Conservation (phyloP, 2,113 vertebrate genomes). For the Ovibos moschatus region DNA sequence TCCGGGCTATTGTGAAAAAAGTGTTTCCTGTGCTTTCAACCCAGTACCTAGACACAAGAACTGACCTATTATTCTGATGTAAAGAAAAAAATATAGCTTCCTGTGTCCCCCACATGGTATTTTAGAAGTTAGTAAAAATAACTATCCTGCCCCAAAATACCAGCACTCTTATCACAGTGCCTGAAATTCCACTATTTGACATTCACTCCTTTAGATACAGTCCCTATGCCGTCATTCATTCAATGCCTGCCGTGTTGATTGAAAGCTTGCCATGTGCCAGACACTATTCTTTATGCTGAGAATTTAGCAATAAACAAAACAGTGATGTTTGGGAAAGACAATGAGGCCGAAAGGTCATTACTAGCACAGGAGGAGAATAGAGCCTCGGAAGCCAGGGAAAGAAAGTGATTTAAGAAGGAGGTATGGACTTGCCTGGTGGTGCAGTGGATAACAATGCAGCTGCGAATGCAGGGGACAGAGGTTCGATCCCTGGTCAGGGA, state of each 20-base stretch:
- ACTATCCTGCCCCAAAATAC: background rate
- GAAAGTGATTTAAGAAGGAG: no score
- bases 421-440: background rate
- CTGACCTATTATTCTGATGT: background rate
- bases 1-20: background rate
- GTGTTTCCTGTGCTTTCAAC: background rate
- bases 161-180: background rate
- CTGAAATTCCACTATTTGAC: background rate
- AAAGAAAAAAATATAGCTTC: background rate
- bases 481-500: background rate
- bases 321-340: background rate
- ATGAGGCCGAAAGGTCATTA: background rate
- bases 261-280: background rate
- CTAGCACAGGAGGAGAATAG: background rate
- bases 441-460: background rate
- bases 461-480: background rate
- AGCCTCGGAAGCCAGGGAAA: background rate
- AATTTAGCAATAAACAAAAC: background rate
- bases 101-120: background rate
- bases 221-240: background rate
- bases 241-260: background rate
- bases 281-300: background rate
- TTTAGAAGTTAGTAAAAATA: background rate
- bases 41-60: background rate
- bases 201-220: background rate